Percentiles rank a stretch among this genome's conserved stretches.
These are phyloP conservation scores for Odiellus spinosus DNA, from an alignment of 2,888 invertebrate species.

Conservation along the genomic window DNA sequence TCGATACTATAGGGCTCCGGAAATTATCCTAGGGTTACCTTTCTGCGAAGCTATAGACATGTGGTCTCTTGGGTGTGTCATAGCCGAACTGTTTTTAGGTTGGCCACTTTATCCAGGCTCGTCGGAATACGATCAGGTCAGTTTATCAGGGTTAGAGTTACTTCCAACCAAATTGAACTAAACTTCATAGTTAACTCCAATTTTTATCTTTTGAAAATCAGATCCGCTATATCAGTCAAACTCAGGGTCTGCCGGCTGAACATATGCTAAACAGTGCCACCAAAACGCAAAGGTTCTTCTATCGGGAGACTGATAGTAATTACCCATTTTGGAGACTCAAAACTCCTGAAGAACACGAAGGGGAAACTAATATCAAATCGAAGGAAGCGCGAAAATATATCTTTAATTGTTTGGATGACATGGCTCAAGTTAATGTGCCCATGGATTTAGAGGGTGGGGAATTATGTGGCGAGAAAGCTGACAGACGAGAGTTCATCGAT, in stretches of 20 bases:
- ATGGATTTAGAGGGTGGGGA: slow-evolving; percentile 96
- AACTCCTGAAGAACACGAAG: slow-evolving; percentile 96
- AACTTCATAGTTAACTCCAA: too few relatives aligned
- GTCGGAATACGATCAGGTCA: slow-evolving; percentile 79
- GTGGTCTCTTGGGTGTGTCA: slow-evolving; percentile 99
- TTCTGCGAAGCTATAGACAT: slow-evolving; percentile 99
- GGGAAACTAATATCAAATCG: slow-evolving; percentile 91
- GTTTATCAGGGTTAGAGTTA: too few relatives aligned
- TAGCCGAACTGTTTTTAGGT: slow-evolving; percentile 94
- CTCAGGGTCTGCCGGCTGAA: slow-evolving; percentile 92
- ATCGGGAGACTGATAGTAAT: slow-evolving; percentile 68
- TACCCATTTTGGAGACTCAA: slow-evolving; percentile 46
- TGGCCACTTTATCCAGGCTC: slow-evolving; percentile 99
- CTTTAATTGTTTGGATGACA: slow-evolving; percentile 97
- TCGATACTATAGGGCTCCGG: slow-evolving; percentile 70
- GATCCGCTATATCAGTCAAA: slow-evolving; percentile 91
- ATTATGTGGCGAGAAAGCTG: slow-evolving; percentile 88
- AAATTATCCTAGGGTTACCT: slow-evolving; percentile 90
- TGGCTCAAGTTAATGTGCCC: slow-evolving; percentile 74
- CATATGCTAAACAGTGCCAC: slow-evolving; percentile 94
- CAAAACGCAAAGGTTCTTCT: slow-evolving; percentile 97
- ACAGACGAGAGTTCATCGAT: slow-evolving; percentile 93
- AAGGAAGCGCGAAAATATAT: slow-evolving; percentile 99
- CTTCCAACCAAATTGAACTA: too few relatives aligned
- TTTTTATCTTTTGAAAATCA: slow-evolving; percentile 34